Base-by-base conservation (phyloP, 1,140 invertebrate species). In the Drosophila punjabiensis region DNA sequence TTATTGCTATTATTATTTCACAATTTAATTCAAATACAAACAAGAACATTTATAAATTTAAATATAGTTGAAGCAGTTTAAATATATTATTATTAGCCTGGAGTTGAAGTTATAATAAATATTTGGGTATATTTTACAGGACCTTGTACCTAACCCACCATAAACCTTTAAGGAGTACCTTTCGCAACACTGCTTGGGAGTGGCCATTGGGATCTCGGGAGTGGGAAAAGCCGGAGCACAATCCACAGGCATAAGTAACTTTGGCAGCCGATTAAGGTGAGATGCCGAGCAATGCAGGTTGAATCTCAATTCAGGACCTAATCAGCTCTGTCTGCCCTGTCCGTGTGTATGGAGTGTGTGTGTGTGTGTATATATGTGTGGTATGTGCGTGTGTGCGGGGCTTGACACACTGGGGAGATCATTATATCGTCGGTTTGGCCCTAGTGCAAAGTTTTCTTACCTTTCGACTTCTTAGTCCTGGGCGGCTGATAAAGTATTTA, bases 241-340 rank as follows among this genome's bases (percentile, higher is more conserved):
- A 75, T 76, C 59, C 76, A 76, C 68, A 84, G 69, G 65, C 85
- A 89, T 90, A 90, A 90, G 86, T 84, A 90, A 90, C 86, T 90
- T 90, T 90, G 86, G 82, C 86, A 90, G 82, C 86, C 86, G 86
- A 90, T 90, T 90, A 90, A 86, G 86, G 86, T 90, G 86, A 74
- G 70, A 90, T 86, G 86, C 82, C 78, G 66, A 71, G 86, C 69
- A 86, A 86, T 90, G 86, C 86, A 78, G 64, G 73, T 82, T 74
- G 86, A 90, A 90, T 90, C 81, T 81, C 87, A 90, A 90, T 90
- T 79, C 76, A 67, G 62, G 53, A 75, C 78, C 78, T 81, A 81
- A 81, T 81, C 77, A 81, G 79, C 68, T 85, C 79, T 64, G 50
- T 58, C 61, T 73, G 52, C 28, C 48, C 3, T 24, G n/a, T n/a